A percentile compares a stretch with the other conserved stretches of the same genome.
phyloP scores from a whole-genome alignment of 2,888 invertebrate genomes.

The Theretra japonica region DNA sequence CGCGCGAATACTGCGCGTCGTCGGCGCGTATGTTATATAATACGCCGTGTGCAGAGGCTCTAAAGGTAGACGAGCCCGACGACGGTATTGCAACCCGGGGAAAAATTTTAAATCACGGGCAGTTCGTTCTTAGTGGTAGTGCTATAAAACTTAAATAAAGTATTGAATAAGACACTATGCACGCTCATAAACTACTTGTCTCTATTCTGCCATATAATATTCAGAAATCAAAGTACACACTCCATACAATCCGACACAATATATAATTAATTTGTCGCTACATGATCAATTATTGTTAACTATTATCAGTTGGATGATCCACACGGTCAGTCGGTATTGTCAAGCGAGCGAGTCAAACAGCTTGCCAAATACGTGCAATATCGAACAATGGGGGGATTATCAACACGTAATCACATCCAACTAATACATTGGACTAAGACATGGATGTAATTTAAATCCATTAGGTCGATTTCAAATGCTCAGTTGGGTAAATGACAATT shows the following conservation, averaged over 20 bases:
- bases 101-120: too few species aligned
- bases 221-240: neutral
- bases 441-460: conserved; percentile 16
- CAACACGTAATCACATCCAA: conserved; percentile 7
- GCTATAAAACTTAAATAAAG: too few species aligned
- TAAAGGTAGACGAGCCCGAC: too few species aligned
- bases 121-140: too few species aligned
- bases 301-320: conserved; percentile 4
- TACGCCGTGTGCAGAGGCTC: too few species aligned
- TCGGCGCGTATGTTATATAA: too few species aligned
- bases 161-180: too few species aligned
- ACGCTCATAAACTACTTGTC: neutral
- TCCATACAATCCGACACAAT: neutral
- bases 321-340: conserved; percentile 4
- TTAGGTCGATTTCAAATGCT: neutral
- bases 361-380: conserved; percentile 18
- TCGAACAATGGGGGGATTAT: conserved; percentile 14
- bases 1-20: too few species aligned
- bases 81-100: too few species aligned
- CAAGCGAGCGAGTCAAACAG: conserved; percentile 11
- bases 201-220: neutral
- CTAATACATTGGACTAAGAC: neutral
- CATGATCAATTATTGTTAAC: conserved; percentile 1
- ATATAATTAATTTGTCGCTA: neutral
- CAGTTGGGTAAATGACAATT: neutral